phyloP scores from a whole-genome alignment of 2,113 vertebrate genomes.

The Rallus limicola region DNA sequence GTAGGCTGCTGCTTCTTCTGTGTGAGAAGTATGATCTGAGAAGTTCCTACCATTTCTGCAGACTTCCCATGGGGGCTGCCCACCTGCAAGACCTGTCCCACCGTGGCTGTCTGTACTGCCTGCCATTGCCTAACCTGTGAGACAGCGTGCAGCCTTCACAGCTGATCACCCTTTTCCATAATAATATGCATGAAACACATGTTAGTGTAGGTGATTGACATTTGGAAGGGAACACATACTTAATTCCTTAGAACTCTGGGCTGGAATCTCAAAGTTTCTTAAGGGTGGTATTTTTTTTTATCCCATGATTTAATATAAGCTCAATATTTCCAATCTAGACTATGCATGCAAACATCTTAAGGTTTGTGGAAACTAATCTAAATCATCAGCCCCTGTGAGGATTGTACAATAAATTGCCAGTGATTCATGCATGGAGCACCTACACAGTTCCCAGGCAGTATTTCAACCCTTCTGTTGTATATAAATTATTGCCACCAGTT shows the following conservation, averaged over 20 bases:
- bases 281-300: not conserved
- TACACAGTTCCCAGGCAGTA: not conserved
- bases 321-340: not conserved
- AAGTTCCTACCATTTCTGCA: not conserved
- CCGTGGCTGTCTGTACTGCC: rapidly evolving
- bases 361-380: not conserved
- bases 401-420: not conserved
- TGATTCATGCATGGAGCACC: not conserved
- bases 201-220: not conserved
- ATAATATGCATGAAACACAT: not conserved
- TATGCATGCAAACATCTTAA: not conserved
- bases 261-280: not conserved
- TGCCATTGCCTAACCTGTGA: no score
- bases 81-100: not conserved
- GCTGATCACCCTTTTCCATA: not conserved
- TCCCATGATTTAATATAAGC: not conserved
- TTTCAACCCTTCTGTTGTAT: not conserved
- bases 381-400: not conserved
- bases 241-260: not conserved
- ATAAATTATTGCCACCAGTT: not conserved
- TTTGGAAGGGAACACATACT: not conserved
- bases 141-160: not conserved
- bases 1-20: not conserved
- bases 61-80: not conserved
- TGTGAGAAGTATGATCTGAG: not conserved